phyloP scores from a whole-genome alignment of 2,113 vertebrate genomes.

The Sinocyclocheilus maitianheensis region DNA sequence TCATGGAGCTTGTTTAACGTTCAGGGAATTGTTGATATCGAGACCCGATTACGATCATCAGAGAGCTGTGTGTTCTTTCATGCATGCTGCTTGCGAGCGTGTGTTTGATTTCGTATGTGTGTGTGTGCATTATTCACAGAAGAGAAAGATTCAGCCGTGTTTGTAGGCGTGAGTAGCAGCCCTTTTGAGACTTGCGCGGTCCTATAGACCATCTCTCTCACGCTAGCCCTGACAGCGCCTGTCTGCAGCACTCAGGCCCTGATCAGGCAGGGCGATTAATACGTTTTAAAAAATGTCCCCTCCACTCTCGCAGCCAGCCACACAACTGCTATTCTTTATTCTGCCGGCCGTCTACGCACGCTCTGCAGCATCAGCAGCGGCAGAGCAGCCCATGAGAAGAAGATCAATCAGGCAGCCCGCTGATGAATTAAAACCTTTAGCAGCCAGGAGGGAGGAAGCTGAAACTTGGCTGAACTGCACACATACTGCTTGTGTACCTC shows the following conservation, averaged over 20 bases:
- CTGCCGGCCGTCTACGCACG: constrained; percentile 60
- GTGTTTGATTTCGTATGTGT: constrained; percentile 46
- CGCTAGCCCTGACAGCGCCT: constrained; percentile 57
- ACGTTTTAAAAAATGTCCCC: constrained; percentile 81
- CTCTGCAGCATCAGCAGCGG: constrained; percentile 80
- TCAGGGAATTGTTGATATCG: constrained; percentile 50
- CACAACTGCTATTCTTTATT: constrained; percentile 71
- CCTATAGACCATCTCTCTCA: constrained; percentile 35
- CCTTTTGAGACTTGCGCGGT: constrained; percentile 52
- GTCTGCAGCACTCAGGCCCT: constrained; percentile 71
- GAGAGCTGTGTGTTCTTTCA: constrained; percentile 44
- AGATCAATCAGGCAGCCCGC: constrained; percentile 83
- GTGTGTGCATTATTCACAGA: constrained; percentile 48
- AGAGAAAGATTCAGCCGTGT: constrained; percentile 49
- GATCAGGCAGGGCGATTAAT: constrained; percentile 73
- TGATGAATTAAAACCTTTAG: constrained; percentile 86
- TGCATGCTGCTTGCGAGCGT: constrained; percentile 37
- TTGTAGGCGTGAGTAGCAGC: constrained; percentile 49
- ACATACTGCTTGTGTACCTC: constrained; percentile 19
- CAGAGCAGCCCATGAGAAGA: constrained; percentile 80
- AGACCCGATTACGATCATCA: constrained; percentile 48
- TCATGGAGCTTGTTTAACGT: constrained; percentile 47
- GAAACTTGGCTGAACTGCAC: constrained; percentile 68
- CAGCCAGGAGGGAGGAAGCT: constrained; percentile 47
- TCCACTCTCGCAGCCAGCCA: constrained; percentile 72